Base-by-base conservation (phyloP, 1,140 invertebrate genomes). In the Euura saliciscinereae region DNA sequence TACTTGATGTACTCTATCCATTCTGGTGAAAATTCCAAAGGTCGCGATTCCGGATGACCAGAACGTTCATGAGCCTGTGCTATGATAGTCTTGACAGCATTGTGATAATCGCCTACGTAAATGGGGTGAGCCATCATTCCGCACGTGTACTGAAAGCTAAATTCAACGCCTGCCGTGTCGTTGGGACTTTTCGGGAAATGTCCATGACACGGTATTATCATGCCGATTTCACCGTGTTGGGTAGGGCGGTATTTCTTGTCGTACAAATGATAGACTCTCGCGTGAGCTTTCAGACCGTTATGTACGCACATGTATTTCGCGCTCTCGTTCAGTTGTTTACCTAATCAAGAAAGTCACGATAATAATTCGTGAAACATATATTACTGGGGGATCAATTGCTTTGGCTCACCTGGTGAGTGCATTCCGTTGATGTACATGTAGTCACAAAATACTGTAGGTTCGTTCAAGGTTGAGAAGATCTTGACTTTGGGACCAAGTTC, bases 101-200 rank as follows among this genome's bases (percentile, higher is more conserved):
- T 77, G 2, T 91, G 91, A 79, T 92, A 93, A 71, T 92, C 90
- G 0, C 92, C 92, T 2, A 85, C 72, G 82, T 90, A 90, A 71
- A 93, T 90, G n/a, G 91, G 91, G 79, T 93, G 82, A 0, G 90
- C 88, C 70, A 89, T 89, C 91, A 91, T 92, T 10, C 93, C 93
- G 77, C 85, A 88, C 76, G 88, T 75, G 71, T 88, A 90, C 6
- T 82, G 73, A 74, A 82, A 85, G 0, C 73, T 74, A 3, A 73
- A 51, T 11, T 82, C 81, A 7, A 68, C 75, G 7, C 78, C 74
- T 6, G 43, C 2, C 0, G 13, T 44, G 59, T 84, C 83, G 2
- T 46, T 66, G 0, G 74, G 8, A 44, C 69, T 72, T 71, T 75
- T 79, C 0, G 77, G 68, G 42, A 79, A 80, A 72, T 74, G 71